Conservation (phyloP, 2,888 invertebrate genomes). For the Hirtodrosophila alboralis region DNA sequence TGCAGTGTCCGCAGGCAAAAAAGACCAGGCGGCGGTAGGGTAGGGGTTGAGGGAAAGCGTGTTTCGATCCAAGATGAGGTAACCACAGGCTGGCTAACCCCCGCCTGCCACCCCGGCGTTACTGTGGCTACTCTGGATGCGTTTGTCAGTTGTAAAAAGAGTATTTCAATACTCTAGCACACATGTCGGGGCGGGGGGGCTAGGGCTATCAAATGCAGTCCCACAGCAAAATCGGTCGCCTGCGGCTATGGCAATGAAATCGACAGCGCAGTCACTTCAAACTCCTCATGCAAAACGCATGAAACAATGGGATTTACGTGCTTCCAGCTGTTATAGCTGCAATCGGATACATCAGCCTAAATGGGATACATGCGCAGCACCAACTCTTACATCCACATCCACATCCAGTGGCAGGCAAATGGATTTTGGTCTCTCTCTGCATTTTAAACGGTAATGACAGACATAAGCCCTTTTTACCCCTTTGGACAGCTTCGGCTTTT, state of each 20-base stretch:
- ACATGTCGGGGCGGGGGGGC: no score
- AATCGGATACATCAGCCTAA: constrained; percentile 70
- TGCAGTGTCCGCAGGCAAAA: constrained; percentile 56
- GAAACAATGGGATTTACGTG: constrained; percentile 73
- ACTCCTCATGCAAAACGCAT: constrained; percentile 69
- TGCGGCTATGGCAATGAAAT: constrained; percentile 61
- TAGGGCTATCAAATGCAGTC: constrained; percentile 48
- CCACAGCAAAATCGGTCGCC: constrained; percentile 30
- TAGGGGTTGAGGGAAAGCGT: constrained; percentile 29
- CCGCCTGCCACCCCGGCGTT: constrained; percentile 13
- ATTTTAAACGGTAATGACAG: constrained; percentile 67
- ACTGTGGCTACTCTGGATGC: constrained; percentile 26
- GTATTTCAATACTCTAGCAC: constrained; percentile 38
- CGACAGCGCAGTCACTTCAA: constrained; percentile 57
- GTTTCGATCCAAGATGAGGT: constrained; percentile 34
- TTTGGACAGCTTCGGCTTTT: constrained; percentile 22
- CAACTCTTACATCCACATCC: constrained; percentile 13
- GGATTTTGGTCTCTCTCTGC: constrained; percentile 55
- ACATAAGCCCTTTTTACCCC: constrained; percentile 52
- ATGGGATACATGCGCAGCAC: constrained; percentile 49
- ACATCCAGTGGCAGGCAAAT: constrained; percentile 45
- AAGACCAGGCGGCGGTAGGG: constrained; percentile 1
- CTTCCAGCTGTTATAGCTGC: constrained; percentile 72
- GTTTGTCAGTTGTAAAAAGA: constrained; percentile 57
- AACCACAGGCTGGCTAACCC: constrained; percentile 57